Conservation (phyloP, 2,888 invertebrate species). For the Andrena praecox region DNA sequence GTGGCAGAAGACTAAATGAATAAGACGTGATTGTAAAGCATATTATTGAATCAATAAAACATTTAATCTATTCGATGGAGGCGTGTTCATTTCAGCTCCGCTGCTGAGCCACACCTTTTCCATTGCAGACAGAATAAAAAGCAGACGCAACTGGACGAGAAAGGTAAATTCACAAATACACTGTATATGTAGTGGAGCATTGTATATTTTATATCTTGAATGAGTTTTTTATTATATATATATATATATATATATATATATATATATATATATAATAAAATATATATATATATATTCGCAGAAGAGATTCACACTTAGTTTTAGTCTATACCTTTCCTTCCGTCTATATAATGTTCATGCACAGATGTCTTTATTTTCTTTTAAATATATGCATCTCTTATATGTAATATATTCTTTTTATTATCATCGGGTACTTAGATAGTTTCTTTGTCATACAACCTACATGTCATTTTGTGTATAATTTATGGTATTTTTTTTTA, state of each 20-base stretch:
- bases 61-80: constrained; percentile 40
- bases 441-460: constrained; percentile 72
- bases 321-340: constrained; percentile 67
- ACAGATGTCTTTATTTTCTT: constrained; percentile 69
- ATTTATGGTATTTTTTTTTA: constrained; percentile 68
- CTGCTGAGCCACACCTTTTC: not conserved
- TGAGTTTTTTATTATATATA: constrained; percentile 66
- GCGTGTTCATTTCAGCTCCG: not conserved
- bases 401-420: constrained; percentile 72
- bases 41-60: constrained; percentile 65
- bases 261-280: constrained; percentile 35
- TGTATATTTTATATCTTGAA: constrained; percentile 71
- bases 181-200: constrained; percentile 55
- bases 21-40: constrained; percentile 36
- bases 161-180: constrained; percentile 54
- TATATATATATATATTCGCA: constrained; percentile 66
- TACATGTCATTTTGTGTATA: constrained; percentile 75
- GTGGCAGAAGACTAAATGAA: constrained; percentile 33
- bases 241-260: constrained; percentile 55
- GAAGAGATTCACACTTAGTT: constrained; percentile 72
- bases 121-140: not conserved
- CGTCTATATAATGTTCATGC: constrained; percentile 71
- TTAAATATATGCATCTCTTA: constrained; percentile 76
- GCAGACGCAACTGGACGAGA: constrained; percentile 13
- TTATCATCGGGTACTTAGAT: constrained; percentile 74